phyloP scores from a whole-genome alignment of 2,797 vertebrate species.

The Scyliorhinus canicula region DNA sequence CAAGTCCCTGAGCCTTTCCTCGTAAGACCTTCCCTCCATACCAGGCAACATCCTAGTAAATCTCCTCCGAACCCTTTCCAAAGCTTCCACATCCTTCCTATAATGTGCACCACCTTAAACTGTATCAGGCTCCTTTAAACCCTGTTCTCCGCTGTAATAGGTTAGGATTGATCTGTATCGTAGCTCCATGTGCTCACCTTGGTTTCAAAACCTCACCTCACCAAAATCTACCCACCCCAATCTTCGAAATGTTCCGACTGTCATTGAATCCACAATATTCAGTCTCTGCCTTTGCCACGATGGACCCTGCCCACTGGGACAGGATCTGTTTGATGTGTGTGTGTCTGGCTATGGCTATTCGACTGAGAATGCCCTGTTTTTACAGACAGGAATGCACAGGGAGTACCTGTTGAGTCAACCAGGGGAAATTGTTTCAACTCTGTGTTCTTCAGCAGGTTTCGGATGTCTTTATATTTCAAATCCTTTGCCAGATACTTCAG shows the following conservation, averaged over 20 bases:
- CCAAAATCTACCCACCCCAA: neutral
- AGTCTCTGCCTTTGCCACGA: neutral
- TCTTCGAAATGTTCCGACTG: neutral
- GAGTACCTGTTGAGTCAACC: slow-evolving; percentile 43
- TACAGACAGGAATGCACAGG: neutral
- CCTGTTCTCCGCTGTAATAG: neutral
- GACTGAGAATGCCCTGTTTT: neutral
- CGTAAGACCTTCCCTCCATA: too few relatives aligned
- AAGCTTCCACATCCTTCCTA: too few relatives aligned
- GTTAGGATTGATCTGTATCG: neutral
- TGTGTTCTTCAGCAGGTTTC: slow-evolving; percentile 39
- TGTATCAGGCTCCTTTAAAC: too few relatives aligned
- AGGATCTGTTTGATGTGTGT: neutral
- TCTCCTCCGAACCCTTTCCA: too few relatives aligned
- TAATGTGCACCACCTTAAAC: too few relatives aligned
- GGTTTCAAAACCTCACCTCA: neutral
- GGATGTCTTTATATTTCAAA: slow-evolving; percentile 42
- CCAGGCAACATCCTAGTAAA: too few relatives aligned
- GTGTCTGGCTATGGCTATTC: too few relatives aligned
- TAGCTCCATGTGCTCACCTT: neutral
- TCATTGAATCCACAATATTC: neutral
- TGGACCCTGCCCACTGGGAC: neutral
- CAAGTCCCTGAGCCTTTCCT: too few relatives aligned
- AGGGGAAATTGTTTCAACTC: slow-evolving; percentile 41
- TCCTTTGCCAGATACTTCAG: slow-evolving; percentile 42